Conservation (phyloP, 2,113 vertebrate genomes). For the Phocoena sinus region DNA sequence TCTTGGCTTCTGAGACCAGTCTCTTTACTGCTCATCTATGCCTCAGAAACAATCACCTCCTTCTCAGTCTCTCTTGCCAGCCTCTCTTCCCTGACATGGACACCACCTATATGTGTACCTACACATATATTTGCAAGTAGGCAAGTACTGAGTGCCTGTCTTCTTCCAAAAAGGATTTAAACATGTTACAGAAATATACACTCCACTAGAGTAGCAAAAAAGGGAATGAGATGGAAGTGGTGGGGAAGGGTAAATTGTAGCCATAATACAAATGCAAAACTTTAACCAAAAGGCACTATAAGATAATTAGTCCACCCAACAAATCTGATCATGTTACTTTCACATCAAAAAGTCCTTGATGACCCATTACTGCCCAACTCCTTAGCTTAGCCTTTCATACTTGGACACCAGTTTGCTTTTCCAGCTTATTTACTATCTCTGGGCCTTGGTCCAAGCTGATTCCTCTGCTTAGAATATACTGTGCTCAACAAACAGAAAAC, state of each 20-base stretch:
- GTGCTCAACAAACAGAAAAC: neutral
- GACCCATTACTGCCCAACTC: neutral
- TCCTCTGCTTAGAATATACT: neutral
- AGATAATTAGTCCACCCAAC: neutral
- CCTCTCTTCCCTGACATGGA: neutral
- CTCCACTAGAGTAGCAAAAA: neutral
- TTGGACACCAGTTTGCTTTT: neutral
- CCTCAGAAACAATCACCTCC: neutral
- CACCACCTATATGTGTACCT: neutral
- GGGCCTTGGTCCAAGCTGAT: neutral
- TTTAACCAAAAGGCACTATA: neutral
- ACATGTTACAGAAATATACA: neutral
- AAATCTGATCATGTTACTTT: neutral
- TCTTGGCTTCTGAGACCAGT: neutral
- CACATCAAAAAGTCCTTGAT: neutral
- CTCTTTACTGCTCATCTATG: neutral
- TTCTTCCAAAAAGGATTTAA: slow-evolving; percentile 4
- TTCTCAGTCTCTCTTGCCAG: neutral
- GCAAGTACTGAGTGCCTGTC: neutral
- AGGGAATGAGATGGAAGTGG: neutral
- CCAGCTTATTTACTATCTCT: neutral
- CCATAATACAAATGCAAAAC: neutral
- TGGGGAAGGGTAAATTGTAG: neutral
- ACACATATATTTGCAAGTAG: neutral
- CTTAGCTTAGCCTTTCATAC: neutral